Evolutionary conservation across 2,888 invertebrate genomes (phyloP).

Genomic region (Xanthorhoe spadicearia): DNA sequence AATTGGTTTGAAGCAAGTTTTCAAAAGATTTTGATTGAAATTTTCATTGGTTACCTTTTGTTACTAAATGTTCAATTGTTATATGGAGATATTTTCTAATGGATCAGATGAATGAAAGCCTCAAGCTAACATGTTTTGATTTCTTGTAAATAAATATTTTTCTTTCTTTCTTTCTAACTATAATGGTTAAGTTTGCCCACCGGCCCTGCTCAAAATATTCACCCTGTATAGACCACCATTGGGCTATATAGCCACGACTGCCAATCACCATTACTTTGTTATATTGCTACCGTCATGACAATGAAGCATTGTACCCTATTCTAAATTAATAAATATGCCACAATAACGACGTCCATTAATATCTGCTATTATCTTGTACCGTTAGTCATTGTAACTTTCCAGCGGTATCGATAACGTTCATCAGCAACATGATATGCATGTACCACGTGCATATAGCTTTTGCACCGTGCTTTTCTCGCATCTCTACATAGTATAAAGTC

Average conservation of each 20-base stretch:
- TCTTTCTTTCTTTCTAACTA: no score
- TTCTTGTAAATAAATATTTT: neutral
- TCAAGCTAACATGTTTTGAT: neutral
- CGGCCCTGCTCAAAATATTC: no score
- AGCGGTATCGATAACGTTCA: slow-evolving; percentile 17
- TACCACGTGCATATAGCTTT: neutral
- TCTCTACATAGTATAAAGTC: no score
- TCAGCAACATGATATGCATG: slow-evolving; percentile 16
- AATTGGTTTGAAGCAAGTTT: no score
- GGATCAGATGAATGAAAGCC: no score
- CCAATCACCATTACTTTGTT: neutral
- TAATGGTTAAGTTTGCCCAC: no score
- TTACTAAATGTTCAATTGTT: no score
- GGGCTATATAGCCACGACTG: neutral
- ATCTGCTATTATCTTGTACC: slow-evolving; percentile 18
- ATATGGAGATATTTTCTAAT: no score
- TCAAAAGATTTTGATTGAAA: no score
- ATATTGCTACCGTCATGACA: neutral
- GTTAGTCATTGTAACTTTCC: slow-evolving; percentile 21
- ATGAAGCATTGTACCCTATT: slow-evolving; percentile 15
- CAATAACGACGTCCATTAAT: slow-evolving; percentile 14
- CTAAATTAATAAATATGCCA: slow-evolving; percentile 10
- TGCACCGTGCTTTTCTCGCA: neutral
- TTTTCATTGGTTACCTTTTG: no score
- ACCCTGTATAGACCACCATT: neutral